Percentiles rank a stretch among this genome's conserved stretches.
Conservation (phyloP, 1,140 invertebrate genomes). For the Drosophila oshimai region DNA sequence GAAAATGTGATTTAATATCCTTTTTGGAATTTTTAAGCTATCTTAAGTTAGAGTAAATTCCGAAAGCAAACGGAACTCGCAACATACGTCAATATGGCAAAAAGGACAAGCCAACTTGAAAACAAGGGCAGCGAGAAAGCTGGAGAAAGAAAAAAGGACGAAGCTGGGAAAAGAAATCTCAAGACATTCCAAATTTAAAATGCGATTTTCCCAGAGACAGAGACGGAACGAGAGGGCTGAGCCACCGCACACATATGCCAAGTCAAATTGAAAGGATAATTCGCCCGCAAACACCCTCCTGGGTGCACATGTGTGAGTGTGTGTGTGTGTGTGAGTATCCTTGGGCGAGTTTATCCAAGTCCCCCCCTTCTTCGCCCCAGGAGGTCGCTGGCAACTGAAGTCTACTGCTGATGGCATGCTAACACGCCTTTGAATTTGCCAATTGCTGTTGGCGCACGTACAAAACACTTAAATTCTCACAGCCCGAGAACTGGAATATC, state of each 20-base stretch:
- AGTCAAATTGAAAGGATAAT: conserved; percentile 83
- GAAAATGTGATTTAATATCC: no score
- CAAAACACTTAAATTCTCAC: conserved; percentile 82
- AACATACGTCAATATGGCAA: conserved; percentile 71
- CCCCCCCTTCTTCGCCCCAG: conserved; percentile 1
- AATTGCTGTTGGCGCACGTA: conserved; percentile 82
- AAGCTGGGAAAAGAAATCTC: conserved; percentile 59
- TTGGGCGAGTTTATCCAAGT: conserved; percentile 34
- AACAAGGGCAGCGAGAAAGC: conserved; percentile 45
- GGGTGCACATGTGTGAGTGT: conserved; percentile 37
- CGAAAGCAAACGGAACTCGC: conserved; percentile 54
- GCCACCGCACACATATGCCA: conserved; percentile 75
- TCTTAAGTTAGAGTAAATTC: not conserved
- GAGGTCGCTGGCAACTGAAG: conserved; percentile 38
- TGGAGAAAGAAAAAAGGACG: conserved; percentile 1
- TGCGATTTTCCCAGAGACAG: conserved; percentile 59
- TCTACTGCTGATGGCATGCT: conserved; percentile 75
- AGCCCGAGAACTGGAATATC: conserved; percentile 55
- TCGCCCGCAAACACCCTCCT: conserved; percentile 82
- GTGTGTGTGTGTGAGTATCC: conserved; percentile 17
- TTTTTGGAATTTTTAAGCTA: not conserved
- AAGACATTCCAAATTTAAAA: conserved; percentile 81
- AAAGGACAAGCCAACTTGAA: conserved; percentile 67
- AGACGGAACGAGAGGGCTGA: not conserved
- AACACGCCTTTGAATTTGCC: conserved; percentile 82